Conservation (phyloP, 2,797 vertebrate species). For the Macrochelys suwanniensis region DNA sequence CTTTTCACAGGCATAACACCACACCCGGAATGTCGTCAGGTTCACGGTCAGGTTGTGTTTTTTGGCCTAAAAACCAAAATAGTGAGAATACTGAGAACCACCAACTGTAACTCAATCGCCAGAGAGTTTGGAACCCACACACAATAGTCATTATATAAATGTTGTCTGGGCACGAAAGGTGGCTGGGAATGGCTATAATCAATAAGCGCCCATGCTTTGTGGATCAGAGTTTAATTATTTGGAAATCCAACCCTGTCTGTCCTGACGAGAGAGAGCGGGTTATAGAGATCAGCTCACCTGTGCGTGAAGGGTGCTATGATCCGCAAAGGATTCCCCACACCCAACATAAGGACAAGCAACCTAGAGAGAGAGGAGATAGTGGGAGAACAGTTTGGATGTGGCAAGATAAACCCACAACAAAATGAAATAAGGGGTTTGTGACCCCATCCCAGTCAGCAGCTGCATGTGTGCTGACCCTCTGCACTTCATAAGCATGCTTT, state of each 20-base stretch:
- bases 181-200: not conserved
- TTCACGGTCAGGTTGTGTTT: constrained; percentile 98
- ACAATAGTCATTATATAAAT: not conserved
- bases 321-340: constrained; percentile 95
- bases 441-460: not conserved
- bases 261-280: not conserved
- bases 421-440: not conserved
- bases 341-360: constrained; percentile 94
- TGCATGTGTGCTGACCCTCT: not conserved
- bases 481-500: not conserved
- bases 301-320: constrained; percentile 97
- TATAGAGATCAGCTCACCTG: constrained; percentile 85
- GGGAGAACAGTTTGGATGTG: not conserved
- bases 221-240: not conserved
- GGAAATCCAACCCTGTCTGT: not conserved
- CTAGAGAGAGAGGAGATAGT: constrained; percentile 74
- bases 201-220: not conserved
- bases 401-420: not conserved
- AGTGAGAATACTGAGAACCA: not conserved
- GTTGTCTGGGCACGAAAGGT: not conserved
- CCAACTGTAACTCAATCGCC: not conserved
- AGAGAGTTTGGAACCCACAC: not conserved
- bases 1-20: constrained; percentile 97
- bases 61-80: constrained; percentile 82
- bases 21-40: constrained; percentile 95